Conservation (phyloP, 2,888 invertebrate species). For the Campoplex nolae region DNA sequence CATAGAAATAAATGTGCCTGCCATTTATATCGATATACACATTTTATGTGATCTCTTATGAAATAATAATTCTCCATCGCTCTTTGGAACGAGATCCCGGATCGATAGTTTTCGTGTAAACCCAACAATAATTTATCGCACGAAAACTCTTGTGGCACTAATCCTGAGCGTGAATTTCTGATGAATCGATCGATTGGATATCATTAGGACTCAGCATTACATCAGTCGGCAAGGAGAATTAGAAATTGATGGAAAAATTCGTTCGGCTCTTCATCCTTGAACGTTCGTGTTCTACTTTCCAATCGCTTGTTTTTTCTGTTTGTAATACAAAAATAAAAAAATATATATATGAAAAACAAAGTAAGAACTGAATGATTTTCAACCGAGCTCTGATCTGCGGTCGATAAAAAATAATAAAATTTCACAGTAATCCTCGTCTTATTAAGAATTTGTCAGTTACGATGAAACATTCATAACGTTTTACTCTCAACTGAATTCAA, state of each 20-base stretch:
- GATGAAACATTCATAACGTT: neutral
- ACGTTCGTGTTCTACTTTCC: neutral
- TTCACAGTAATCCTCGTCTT: neutral
- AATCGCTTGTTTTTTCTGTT: neutral
- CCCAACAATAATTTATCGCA: neutral
- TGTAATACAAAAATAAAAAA: neutral
- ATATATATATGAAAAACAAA: neutral
- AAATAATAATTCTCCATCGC: slow-evolving; percentile 19
- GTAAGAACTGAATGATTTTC: no score
- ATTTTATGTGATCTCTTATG: slow-evolving; percentile 28
- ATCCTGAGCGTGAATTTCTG: neutral
- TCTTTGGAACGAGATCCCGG: neutral
- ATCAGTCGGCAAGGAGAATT: neutral
- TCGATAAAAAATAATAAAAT: neutral
- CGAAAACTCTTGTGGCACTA: no score
- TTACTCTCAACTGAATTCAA: neutral
- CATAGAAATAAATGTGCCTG: slow-evolving; percentile 26
- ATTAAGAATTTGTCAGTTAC: neutral
- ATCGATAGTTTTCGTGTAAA: neutral
- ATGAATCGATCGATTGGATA: neutral
- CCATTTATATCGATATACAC: neutral
- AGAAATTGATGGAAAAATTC: neutral
- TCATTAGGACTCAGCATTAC: no score
- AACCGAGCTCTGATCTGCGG: neutral
- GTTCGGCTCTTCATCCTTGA: neutral